phyloP scores from a whole-genome alignment of 2,888 invertebrate species.

The Leptopterna dolabrata region DNA sequence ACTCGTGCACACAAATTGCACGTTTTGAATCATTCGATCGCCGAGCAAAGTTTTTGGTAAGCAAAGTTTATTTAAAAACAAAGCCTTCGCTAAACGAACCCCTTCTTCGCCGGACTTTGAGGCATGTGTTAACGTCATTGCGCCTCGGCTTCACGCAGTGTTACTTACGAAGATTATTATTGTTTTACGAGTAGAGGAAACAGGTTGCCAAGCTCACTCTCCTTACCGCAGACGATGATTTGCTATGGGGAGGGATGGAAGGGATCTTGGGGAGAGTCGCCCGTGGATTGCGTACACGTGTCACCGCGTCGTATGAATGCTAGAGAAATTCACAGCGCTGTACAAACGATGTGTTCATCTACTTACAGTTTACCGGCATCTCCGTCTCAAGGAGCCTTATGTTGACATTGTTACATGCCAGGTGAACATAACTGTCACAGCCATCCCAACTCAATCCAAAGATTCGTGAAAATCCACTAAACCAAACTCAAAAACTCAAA shows the following conservation, averaged over 20 bases:
- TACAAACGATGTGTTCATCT: background rate
- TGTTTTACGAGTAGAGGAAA: background rate
- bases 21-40: background rate
- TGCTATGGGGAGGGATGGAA: background rate
- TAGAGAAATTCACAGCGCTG: background rate
- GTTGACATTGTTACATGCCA: too few species aligned
- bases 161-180: background rate
- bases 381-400: too few species aligned
- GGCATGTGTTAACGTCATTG: background rate
- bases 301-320: background rate
- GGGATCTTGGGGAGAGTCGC: background rate
- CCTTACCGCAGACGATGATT: background rate
- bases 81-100: too few species aligned
- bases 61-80: background rate
- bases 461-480: too few species aligned
- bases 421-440: too few species aligned
- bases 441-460: too few species aligned
- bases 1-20: too few species aligned
- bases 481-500: too few species aligned
- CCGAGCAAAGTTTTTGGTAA: background rate
- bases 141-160: background rate
- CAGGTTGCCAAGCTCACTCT: background rate
- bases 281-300: background rate
- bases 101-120: background rate
- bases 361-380: too few species aligned